Base-by-base conservation (phyloP, 2,113 vertebrate species). In the Thunnus thynnus region DNA sequence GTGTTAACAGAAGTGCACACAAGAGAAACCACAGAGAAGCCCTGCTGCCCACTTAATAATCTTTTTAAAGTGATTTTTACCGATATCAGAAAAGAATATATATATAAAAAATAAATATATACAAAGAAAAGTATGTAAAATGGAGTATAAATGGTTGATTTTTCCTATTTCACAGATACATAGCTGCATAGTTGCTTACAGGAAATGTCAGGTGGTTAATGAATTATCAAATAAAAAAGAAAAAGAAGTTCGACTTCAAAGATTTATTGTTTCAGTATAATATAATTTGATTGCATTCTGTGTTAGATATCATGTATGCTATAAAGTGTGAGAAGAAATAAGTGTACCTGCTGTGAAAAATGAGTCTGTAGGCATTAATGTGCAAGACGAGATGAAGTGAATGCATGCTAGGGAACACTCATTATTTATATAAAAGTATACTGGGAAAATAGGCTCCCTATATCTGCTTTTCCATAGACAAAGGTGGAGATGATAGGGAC, bases 361-460 rank as follows among this genome's bases (percentile, higher is more conserved):
- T 0, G 7, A 48, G 13, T 17, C 36, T 17, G 48, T 18, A 17
- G 41, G 56, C 17, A 62, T 56, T 50, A 17, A 57, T 76, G 54
- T 60, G 22, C 17, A 16, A 48, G 30, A 32, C 9, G 2, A 58
- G 32, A 54, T 17, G 16, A 22, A 30, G 62, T 1, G 69, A 79
- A 47, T 52, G 20, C 41, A 61, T 61, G 50, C 70, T 56, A 60
- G 32, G 22, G 12, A 22, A 60, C 13, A 20, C 11, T 48, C 17
- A 67, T 74, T 73, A 73, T 76, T 82, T 68, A 46, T 52, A 16
- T 30, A 32, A 51, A 27, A 20, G 17, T 51, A 69, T 4, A 52
- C 3, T 2, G 13, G 18, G 1, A 27, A 25, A 66, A 62, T 0
- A 14, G 16, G 13, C 63, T 5, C 32, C 5, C 27, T 30, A 3